Base-by-base conservation (phyloP, 2,113 vertebrate genomes). In the Paratilapia polleni region DNA sequence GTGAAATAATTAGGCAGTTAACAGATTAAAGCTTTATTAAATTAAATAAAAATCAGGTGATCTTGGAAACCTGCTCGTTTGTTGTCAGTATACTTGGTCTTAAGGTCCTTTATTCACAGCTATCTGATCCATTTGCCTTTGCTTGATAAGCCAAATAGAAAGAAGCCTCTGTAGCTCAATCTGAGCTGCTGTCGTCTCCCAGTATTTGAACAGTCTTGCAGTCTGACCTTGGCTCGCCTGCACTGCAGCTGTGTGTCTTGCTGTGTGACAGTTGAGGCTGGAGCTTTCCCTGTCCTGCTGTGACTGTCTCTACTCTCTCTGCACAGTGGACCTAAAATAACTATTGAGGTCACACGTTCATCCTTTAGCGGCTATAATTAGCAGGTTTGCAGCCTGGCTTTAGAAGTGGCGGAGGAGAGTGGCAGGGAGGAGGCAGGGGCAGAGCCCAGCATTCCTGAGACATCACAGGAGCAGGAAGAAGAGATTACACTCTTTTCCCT, bases 341-440 rank as follows among this genome's bases (percentile, higher is more conserved):
- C 80, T 88, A 87, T 89, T 70, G 84, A 88, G 93, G 91, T 93
- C 93, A 91, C 83, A 90, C 82, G 84, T 83, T 86, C 91, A 88
- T 93, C 91, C 89, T 88, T 84, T 82, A 8, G 90, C 24, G 1
- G 77, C 90, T 95, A 94, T 95, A 94, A 94, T 95, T 94, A 94
- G 92, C 88, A 75, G 74, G 87, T 84, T 87, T 84, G 85, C 85
- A 28, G 92, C 61, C 82, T 19, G 74, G 78, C 83, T 79, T 88
- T 52, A 88, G 82, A 94, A 83, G 85, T 74, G 68, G 58, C 17
- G 6, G 66, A 54, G 81, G 84, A 82, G 68, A 75, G 83, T 8
- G 36, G 49, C 8, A 19, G 31, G 59, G 74, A 38, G 43, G 68
- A 12, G 66, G 58, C 6, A 22, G 63, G 78, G 61, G 5, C 66